Conservation (phyloP, 2,888 invertebrate species). For the Anagyrus pseudococci region DNA sequence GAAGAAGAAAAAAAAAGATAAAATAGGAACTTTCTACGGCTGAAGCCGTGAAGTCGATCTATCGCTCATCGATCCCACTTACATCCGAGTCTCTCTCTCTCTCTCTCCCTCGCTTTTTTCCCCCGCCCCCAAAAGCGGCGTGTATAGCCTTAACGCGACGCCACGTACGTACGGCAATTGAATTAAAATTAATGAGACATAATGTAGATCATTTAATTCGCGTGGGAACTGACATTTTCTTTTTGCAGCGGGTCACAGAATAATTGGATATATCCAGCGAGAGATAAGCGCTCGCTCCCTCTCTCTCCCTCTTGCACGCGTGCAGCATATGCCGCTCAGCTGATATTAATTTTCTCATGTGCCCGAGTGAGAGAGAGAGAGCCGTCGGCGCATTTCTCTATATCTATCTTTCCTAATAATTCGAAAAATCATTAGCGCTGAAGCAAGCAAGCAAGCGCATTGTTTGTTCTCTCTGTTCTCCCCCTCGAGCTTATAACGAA, state of each 20-base stretch:
- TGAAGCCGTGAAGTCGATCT: too few relatives aligned
- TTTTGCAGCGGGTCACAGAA: background rate
- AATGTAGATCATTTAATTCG: conserved; percentile 24
- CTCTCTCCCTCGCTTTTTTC: too few relatives aligned
- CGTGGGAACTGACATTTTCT: conserved; percentile 25
- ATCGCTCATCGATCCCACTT: too few relatives aligned
- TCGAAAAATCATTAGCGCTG: background rate
- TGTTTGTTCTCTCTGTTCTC: too few relatives aligned
- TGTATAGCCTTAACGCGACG: too few relatives aligned
- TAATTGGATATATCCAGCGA: conserved; percentile 31
- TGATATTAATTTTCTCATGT: conserved; percentile 10
- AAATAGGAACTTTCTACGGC: too few relatives aligned
- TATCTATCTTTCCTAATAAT: background rate
- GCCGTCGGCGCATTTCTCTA: background rate
- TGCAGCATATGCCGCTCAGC: too few relatives aligned
- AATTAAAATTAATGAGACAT: conserved; percentile 24
- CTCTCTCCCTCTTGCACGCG: background rate
- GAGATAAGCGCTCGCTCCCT: background rate
- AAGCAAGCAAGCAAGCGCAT: background rate
- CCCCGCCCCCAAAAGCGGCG: too few relatives aligned
- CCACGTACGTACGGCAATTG: too few relatives aligned
- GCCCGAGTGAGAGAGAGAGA: background rate
- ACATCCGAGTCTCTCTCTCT: too few relatives aligned
- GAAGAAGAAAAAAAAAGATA: too few relatives aligned
- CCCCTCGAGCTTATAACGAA: too few relatives aligned